Conservation (phyloP, 2,113 vertebrate genomes). For the Lanius collurio region DNA sequence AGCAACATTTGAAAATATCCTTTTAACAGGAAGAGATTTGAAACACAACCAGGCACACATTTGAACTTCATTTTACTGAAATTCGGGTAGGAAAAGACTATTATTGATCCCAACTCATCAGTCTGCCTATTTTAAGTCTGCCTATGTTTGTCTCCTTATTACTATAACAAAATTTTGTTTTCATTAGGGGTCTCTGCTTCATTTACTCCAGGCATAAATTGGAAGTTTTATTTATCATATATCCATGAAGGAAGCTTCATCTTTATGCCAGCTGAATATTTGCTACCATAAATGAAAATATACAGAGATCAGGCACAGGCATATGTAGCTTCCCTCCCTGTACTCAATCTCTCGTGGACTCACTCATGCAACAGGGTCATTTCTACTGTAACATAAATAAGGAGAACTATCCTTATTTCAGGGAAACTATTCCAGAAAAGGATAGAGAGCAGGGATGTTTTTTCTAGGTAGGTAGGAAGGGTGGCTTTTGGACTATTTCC, state of each 20-base stretch:
- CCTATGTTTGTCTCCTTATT: background rate
- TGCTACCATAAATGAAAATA: background rate
- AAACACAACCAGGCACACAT: background rate
- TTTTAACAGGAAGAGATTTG: background rate
- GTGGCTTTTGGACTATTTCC: background rate
- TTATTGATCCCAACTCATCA: background rate
- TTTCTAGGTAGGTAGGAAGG: background rate
- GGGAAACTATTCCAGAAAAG: background rate
- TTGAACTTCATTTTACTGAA: background rate
- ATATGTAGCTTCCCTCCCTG: background rate
- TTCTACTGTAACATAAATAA: background rate
- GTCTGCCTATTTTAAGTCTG: background rate
- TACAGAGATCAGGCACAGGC: background rate
- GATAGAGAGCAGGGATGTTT: background rate
- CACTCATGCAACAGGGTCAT: background rate
- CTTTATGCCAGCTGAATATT: background rate
- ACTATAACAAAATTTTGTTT: background rate
- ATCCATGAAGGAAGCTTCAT: background rate
- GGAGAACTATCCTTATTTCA: background rate
- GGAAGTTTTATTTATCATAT: background rate
- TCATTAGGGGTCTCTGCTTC: accelerated
- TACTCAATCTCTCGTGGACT: background rate
- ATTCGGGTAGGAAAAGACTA: background rate
- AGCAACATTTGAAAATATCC: background rate
- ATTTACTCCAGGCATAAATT: background rate